Conservation (phyloP, 2,797 vertebrate genomes). For the Pseudotriccus pelzelni region DNA sequence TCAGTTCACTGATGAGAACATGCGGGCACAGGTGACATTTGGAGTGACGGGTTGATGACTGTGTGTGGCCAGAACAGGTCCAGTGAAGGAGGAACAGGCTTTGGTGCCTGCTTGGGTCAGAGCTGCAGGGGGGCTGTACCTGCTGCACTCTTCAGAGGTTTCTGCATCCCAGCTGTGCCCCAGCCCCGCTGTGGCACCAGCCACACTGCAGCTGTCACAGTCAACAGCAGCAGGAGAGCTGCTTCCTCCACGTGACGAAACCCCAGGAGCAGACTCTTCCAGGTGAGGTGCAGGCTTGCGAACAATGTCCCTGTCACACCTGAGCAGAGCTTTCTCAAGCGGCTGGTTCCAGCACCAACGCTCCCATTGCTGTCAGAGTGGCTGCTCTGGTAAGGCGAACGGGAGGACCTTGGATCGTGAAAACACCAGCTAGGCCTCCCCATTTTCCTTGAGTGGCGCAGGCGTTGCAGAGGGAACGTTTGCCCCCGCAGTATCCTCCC, state of each 20-base stretch:
- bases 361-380: fast-evolving
- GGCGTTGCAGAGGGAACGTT: background rate
- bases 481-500: background rate
- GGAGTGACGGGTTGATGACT: background rate
- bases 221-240: background rate
- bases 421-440: fast-evolving
- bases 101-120: no score
- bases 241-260: fast-evolving
- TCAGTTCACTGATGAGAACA: fast-evolving
- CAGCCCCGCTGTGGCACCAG: background rate
- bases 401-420: fast-evolving
- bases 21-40: fast-evolving
- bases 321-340: fast-evolving
- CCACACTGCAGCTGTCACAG: no score
- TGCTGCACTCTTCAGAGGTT: background rate
- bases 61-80: background rate
- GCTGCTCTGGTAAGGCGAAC: background rate
- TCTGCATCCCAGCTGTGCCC: fast-evolving
- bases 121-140: background rate
- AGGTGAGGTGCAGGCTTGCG: fast-evolving
- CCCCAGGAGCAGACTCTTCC: no score
- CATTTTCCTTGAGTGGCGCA: fast-evolving
- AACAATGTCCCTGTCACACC: fast-evolving
- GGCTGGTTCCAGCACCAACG: background rate
- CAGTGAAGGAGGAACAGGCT: background rate